These are phyloP conservation scores for Drosophila parvula DNA, from an alignment of 1,140 invertebrate genomes.

Conservation along the genomic window DNA sequence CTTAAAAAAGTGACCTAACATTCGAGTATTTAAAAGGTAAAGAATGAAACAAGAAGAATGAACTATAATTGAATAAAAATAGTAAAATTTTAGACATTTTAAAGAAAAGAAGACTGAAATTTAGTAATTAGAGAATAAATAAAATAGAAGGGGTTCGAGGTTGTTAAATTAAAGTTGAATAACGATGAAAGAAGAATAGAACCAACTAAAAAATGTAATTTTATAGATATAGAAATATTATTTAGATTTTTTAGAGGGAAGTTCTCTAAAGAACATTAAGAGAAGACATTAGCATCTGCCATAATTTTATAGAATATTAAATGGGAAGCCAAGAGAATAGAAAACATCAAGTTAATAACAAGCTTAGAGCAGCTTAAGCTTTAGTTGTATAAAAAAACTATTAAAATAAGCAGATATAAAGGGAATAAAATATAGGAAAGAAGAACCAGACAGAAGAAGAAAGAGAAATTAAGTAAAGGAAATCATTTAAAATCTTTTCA, in stretches of 20 bases:
- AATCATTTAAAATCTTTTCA: neutral
- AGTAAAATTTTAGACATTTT: no score
- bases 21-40: neutral
- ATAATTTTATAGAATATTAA: neutral
- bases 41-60: neutral
- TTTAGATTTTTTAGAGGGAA: neutral
- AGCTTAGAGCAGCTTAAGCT: neutral
- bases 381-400: neutral
- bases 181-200: neutral
- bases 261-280: neutral
- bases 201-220: neutral
- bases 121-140: neutral
- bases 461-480: neutral
- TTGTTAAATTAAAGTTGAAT: no score
- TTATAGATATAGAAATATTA: neutral
- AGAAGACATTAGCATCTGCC: no score
- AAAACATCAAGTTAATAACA: neutral
- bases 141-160: neutral
- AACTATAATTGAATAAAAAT: neutral
- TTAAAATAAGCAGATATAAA: neutral
- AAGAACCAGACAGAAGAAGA: neutral
- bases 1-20: neutral
- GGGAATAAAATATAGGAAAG: neutral
- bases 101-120: no score
- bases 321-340: neutral